Base-by-base conservation (phyloP, 53 echinoderm and acorn worm genomes). In the Apostichopus leukothele region DNA sequence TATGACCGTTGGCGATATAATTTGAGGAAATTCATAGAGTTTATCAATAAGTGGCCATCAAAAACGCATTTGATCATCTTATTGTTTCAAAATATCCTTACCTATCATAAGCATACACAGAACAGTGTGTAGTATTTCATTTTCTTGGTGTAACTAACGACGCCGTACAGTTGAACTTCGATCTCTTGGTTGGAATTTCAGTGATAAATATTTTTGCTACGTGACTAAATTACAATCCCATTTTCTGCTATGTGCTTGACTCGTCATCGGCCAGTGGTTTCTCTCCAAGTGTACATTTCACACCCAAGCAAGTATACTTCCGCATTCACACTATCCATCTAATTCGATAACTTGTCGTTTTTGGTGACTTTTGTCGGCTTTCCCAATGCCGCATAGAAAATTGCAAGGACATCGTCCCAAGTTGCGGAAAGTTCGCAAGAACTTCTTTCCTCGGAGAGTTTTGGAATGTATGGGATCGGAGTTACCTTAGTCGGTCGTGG, bases 121-220 rank as follows among this genome's bases (percentile, higher is more conserved):
- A 27, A 27, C 7, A 9, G 7, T 7, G 76, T 27, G 9, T 9
- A 76, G 76, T 22, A 76, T 2, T 22, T 76, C 76, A 76, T 26
- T 26, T 26, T 76, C 3, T 76, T 39, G 51, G 76, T 76, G 76
- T 76, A 76, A 76, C 76, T 76, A 76, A 76, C 39, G 76, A 76
- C 76, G 76, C 76, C 7, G 6, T 39, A 26, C 39, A 27, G 76
- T 76, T 76, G 26, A 7, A 76, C 76, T 76, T 76, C 76, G 76
- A 74, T 11, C 11, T 74, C 74, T 14, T 76, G 5, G 7, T 76
- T 76, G 76, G 76, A 76, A 76, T 76, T 22, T 27, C 51, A 76
- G 76, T 7, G 16, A 74, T 74, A 74, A 39, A 39, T 39, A 23
- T 76, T 76, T 26, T 8, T 76, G 6, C 16, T 22, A 76, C 5